A percentile compares a stretch with the other conserved stretches of the same genome.
These are phyloP conservation scores for Florisuga fusca DNA, from an alignment of 2,797 vertebrate species.

Conservation along the genomic window DNA sequence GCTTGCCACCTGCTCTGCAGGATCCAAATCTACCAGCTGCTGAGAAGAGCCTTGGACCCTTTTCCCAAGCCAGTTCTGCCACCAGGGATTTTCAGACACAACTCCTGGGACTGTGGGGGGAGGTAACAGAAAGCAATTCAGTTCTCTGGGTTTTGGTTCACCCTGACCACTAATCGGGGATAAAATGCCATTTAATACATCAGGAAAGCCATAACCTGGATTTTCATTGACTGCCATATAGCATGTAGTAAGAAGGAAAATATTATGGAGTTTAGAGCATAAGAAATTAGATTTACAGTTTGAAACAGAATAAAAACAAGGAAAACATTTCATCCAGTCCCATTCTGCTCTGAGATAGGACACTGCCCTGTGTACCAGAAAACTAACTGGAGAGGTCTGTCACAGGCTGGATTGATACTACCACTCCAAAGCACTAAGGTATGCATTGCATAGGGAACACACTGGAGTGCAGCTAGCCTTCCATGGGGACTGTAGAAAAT, in stretches of 20 bases:
- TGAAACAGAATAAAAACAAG: neutral
- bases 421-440: fast-evolving
- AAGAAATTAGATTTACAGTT: neutral
- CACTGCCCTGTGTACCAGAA: neutral
- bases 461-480: neutral
- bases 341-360: neutral
- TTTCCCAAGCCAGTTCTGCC: no score
- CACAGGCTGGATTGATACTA: neutral
- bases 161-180: no score
- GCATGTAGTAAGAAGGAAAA: neutral
- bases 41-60: no score
- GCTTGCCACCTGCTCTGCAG: no score
- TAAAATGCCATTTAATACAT: neutral
- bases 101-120: no score
- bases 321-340: neutral
- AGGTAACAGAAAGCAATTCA: no score
- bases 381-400: neutral
- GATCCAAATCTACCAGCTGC: no score
- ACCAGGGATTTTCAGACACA: no score
- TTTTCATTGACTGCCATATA: neutral
- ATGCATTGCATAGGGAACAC: neutral
- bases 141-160: no score
- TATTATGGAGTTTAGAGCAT: neutral
- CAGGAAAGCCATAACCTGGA: neutral
- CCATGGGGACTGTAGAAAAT: neutral